Percentiles rank a stretch among this genome's conserved stretches.
phyloP scores from a whole-genome alignment of 1,140 invertebrate species.

The Eubasilissa regina region DNA sequence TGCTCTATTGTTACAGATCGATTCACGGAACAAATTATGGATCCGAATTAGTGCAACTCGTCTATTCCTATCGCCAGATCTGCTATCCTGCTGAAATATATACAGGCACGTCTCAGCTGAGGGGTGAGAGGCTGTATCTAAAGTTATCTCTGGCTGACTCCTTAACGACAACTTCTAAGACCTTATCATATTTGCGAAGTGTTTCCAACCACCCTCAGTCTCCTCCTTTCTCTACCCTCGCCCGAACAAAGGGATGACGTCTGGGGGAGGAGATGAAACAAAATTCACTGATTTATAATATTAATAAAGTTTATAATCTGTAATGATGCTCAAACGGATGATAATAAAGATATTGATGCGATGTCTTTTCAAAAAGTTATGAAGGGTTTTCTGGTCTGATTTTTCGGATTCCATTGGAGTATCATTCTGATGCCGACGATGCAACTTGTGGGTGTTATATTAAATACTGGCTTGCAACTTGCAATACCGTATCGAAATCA shows the following conservation, averaged over 20 bases:
- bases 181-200: slow-evolving; percentile 55
- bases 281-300: slow-evolving; percentile 40
- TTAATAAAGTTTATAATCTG: slow-evolving; percentile 41
- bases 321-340: slow-evolving; percentile 7
- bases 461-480: too few relatives aligned
- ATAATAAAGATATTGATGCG: neutral
- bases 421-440: too few relatives aligned
- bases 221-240: neutral
- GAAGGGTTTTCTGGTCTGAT: too few relatives aligned
- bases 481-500: too few relatives aligned
- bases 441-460: too few relatives aligned
- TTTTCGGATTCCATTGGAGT: too few relatives aligned
- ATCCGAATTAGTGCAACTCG: neutral
- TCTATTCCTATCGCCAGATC: slow-evolving; percentile 25
- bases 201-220: slow-evolving; percentile 16
- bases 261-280: slow-evolving; percentile 9
- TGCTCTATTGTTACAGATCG: too few relatives aligned
- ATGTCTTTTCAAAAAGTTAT: too few relatives aligned
- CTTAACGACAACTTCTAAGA: slow-evolving; percentile 56
- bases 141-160: slow-evolving; percentile 44
- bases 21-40: too few relatives aligned
- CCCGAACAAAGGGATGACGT: slow-evolving; percentile 29
- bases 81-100: slow-evolving; percentile 24
- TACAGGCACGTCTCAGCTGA: slow-evolving; percentile 27
- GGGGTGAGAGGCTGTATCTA: slow-evolving; percentile 29